phyloP scores from a whole-genome alignment of 1,140 invertebrate genomes.

The Megathymus violae region DNA sequence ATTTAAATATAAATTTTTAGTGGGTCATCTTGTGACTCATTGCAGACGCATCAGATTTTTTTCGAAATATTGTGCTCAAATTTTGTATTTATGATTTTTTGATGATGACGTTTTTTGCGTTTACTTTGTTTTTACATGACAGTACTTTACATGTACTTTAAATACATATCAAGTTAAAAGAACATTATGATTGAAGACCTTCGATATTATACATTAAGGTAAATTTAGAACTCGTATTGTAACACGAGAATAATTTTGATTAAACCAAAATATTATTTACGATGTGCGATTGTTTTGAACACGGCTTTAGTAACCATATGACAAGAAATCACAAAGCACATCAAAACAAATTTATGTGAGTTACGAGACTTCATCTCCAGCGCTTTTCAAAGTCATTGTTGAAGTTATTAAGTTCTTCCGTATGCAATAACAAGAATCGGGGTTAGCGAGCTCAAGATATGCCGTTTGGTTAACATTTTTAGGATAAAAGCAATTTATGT shows the following conservation, averaged over 20 bases:
- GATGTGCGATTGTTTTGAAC: conserved; percentile 20
- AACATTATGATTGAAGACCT: no score
- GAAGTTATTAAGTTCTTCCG: conserved; percentile 44
- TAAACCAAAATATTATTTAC: conserved; percentile 15
- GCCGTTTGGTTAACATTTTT: conserved; percentile 17
- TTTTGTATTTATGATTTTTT: conserved; percentile 6
- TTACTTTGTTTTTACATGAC: no score
- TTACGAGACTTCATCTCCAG: conserved; percentile 42
- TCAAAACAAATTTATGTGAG: conserved; percentile 48
- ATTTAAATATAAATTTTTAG: conserved; percentile 24
- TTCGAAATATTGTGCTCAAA: conserved; percentile 1
- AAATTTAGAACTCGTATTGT: no score
- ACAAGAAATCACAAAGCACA: conserved; percentile 29
- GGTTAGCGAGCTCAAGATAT: conserved; percentile 36
- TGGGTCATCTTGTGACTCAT: conserved; percentile 17
- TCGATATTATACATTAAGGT: no score
- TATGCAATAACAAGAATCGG: conserved; percentile 23
- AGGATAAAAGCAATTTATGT: conserved; percentile 26
- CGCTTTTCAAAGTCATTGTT: conserved; percentile 43
- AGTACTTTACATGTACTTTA: no score
- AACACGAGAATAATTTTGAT: conserved; percentile 8
- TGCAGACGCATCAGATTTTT: neutral
- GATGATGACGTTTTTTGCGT: neutral
- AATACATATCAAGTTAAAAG: no score
- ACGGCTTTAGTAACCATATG: conserved; percentile 36